Percentiles rank a stretch among this genome's conserved stretches.
Evolutionary conservation across 30 jellyfish, hydroid and myxozoan species (phyloP).

Genomic region (Aurelia sp.): DNA sequence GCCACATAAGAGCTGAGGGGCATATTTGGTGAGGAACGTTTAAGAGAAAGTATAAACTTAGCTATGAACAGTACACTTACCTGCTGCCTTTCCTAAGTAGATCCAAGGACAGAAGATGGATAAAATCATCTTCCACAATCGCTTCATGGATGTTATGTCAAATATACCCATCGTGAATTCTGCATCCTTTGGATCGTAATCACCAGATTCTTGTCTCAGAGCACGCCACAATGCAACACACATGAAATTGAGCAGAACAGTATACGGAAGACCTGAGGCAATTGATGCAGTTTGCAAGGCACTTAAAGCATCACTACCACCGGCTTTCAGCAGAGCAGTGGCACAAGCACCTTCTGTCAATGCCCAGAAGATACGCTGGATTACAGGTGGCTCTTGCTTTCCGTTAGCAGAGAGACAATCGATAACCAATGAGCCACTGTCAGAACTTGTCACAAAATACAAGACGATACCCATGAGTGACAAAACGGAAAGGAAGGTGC

Average conservation of each 20-base stretch:
- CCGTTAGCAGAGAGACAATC: constrained; percentile 96
- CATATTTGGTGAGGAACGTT: neutral
- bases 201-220: constrained; percentile 89
- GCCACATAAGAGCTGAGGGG: neutral
- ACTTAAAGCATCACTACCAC: constrained; percentile 77
- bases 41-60: neutral
- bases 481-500: constrained; percentile 74
- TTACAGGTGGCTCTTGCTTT: constrained; percentile 91
- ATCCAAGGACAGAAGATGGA: constrained; percentile 90
- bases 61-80: neutral
- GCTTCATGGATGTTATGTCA: constrained; percentile 32
- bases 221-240: constrained; percentile 98
- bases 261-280: constrained; percentile 87
- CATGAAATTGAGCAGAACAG: constrained; percentile 83
- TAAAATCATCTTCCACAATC: constrained; percentile 26
- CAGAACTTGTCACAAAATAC: constrained; percentile 91
- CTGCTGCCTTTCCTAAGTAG: constrained; percentile 76
- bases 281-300: constrained; percentile 91
- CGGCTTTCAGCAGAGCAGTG: constrained; percentile 87
- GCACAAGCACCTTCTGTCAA: constrained; percentile 98
- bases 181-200: constrained; percentile 52
- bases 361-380: constrained; percentile 97
- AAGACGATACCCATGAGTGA: constrained; percentile 86
- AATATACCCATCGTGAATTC: constrained; percentile 72
- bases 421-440: constrained; percentile 93